phyloP scores from a whole-genome alignment of 2,888 invertebrate genomes.

The Acanthococcus lagerstroemiae region DNA sequence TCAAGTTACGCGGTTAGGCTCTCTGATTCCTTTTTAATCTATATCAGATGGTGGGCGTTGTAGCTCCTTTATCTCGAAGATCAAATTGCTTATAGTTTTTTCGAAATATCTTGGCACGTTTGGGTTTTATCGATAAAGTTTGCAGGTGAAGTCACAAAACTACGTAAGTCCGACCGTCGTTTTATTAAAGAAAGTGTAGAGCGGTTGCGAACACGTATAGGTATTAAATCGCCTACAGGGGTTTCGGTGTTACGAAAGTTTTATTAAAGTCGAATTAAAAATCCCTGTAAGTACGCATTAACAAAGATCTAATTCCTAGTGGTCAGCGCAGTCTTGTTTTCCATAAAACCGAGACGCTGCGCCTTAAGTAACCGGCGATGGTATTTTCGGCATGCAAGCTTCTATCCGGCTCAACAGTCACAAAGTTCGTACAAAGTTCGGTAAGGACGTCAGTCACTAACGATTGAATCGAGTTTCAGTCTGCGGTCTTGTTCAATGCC shows the following conservation, averaged over 20 bases:
- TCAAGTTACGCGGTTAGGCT: neutral
- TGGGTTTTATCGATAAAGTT: neutral
- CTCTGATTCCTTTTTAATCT: neutral
- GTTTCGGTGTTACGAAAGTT: neutral
- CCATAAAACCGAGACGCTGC: too few relatives aligned
- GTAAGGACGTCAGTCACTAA: too few relatives aligned
- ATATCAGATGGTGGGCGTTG: neutral
- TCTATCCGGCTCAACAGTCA: too few relatives aligned
- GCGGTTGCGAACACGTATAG: neutral
- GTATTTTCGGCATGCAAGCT: too few relatives aligned
- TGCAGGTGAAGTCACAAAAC: neutral
- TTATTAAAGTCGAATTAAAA: neutral
- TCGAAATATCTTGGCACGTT: neutral
- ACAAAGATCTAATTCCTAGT: too few relatives aligned
- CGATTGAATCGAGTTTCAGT: too few relatives aligned
- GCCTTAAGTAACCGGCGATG: too few relatives aligned
- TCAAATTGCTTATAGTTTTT: neutral
- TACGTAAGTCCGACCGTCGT: too few relatives aligned
- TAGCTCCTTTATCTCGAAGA: neutral
- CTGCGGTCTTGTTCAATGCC: too few relatives aligned
- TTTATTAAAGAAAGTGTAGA: neutral
- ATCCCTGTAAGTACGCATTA: too few relatives aligned
- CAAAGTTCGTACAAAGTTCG: too few relatives aligned
- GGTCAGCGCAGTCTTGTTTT: too few relatives aligned
- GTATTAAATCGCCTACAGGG: neutral